Percentiles rank a stretch among this genome's conserved stretches.
Evolutionary conservation across 2,113 vertebrate species (phyloP).

Genomic region (Glareola pratincola): DNA sequence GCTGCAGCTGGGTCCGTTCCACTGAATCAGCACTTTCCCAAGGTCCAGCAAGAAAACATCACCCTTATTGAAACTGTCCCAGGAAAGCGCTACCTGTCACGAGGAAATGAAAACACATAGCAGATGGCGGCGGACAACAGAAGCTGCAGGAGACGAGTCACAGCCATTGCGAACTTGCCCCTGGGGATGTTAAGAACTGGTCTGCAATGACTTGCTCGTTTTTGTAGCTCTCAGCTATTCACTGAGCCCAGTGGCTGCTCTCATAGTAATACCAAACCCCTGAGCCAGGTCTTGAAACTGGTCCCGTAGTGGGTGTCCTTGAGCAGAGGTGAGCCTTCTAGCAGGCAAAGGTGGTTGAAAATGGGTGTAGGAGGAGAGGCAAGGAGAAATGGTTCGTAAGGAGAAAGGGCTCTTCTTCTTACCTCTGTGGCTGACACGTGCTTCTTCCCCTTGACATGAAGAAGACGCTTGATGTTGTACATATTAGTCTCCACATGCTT

Average conservation of each 20-base stretch:
- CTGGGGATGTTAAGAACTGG: background rate
- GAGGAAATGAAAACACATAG: background rate
- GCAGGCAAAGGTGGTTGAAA: background rate
- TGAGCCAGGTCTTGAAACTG: background rate
- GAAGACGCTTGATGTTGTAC: slow-evolving; percentile 85
- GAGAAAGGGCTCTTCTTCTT: background rate
- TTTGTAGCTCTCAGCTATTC: background rate
- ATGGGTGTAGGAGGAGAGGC: background rate
- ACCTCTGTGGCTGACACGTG: slow-evolving; percentile 86
- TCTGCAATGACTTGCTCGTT: background rate
- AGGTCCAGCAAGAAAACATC: slow-evolving; percentile 89
- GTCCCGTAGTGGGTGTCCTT: background rate
- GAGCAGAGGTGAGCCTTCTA: background rate
- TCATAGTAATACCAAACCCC: background rate
- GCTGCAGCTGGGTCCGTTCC: slow-evolving; percentile 89
- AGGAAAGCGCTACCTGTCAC: slow-evolving; percentile 82
- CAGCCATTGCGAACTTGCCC: background rate
- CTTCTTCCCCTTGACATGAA: slow-evolving; percentile 88
- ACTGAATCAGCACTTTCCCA: slow-evolving; percentile 89
- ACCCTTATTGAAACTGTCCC: slow-evolving; percentile 88
- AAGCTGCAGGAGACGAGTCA: background rate
- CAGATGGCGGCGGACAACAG: background rate
- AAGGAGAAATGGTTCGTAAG: background rate
- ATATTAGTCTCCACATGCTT: slow-evolving; percentile 86
- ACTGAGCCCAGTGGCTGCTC: background rate